Evolutionary conservation across 2,888 invertebrate species (phyloP), one percentile per base, ranked within the genome.

Genomic region (Dryadula phaetusa): DNA sequence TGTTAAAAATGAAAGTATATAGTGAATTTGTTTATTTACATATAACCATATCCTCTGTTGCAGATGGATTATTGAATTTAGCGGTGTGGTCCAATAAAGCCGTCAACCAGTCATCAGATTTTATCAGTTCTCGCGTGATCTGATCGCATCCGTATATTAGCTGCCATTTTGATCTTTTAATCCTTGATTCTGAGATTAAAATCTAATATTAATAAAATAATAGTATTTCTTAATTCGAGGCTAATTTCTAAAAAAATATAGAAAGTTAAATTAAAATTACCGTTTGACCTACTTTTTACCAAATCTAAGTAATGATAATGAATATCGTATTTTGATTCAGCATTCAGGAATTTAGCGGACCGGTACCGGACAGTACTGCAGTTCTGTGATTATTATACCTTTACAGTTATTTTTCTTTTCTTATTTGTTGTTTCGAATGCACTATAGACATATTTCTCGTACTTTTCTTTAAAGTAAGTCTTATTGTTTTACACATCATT

Each of bases 41-140:
- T 12, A 42, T 25, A 25, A 40, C 22, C 16, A 34, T 18, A n/a
- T 22, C 40, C 3, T 25, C 22, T 28, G 12, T 40, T 40, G 53
- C 22, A 40, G 14, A 28, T 20, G 22, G 49, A 18, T 22, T 28
- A 47, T 25, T 67, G 54, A 64, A 58, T 65, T 67, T 56, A 28
- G 62, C 74, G 77, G 84, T 87, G 87, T 84, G 86, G 86, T 85
- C 85, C 78, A 76, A 78, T 79, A 78, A 75, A 80, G 73, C 79
- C 77, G 78, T 85, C 85, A 81, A 78, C 83, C 77, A 81, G 79
- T 78, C 82, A 79, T 85, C 84, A 79, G 81, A 80, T 82, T 75
- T 81, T 78, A 78, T 84, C 84, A 81, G 79, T 82, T 82, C 79
- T 82, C 82, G 60, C 60, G 14, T 46, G 60, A 60, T 78, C 74